phyloP scores from a whole-genome alignment of 2,113 vertebrate species.

The Gnathonemus echidnorhynchus region DNA sequence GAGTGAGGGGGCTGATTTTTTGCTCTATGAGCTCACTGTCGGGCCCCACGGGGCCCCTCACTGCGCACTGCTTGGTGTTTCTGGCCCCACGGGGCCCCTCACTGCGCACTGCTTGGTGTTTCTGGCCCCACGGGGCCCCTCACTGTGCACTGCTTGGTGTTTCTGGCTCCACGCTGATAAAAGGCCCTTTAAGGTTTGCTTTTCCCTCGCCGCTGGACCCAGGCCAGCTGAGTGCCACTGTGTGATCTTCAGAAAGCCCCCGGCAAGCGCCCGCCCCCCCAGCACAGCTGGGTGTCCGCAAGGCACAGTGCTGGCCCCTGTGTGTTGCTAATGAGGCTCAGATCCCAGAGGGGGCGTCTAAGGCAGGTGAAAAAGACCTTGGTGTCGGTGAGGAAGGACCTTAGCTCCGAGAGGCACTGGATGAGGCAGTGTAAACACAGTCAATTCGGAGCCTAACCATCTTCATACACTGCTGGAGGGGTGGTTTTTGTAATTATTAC shows the following conservation, averaged over 20 bases:
- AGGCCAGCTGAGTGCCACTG: neutral
- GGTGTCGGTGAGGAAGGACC: neutral
- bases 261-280: neutral
- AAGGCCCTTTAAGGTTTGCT: slow-evolving; percentile 21
- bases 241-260: neutral
- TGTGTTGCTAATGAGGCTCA: neutral
- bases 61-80: slow-evolving; percentile 25
- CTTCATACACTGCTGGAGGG: neutral
- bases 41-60: slow-evolving; percentile 25
- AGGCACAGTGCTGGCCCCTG: neutral
- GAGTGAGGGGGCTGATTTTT: slow-evolving; percentile 33
- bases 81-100: slow-evolving; percentile 24
- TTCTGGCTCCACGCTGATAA: slow-evolving; percentile 39
- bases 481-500: neutral
- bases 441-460: neutral
- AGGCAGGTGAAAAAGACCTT: neutral
- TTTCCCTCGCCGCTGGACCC: neutral
- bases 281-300: neutral
- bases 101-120: slow-evolving; percentile 25
- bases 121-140: slow-evolving; percentile 34
- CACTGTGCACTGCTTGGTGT: slow-evolving; percentile 22
- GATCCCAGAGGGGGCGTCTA: neutral
- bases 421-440: neutral
- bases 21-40: slow-evolving; percentile 42
- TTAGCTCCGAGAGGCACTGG: neutral